Percentiles rank a stretch among this genome's conserved stretches.
These are phyloP conservation scores for Sarcophaga carnaria DNA, from an alignment of 2,888 invertebrate species.

Conservation along the genomic window DNA sequence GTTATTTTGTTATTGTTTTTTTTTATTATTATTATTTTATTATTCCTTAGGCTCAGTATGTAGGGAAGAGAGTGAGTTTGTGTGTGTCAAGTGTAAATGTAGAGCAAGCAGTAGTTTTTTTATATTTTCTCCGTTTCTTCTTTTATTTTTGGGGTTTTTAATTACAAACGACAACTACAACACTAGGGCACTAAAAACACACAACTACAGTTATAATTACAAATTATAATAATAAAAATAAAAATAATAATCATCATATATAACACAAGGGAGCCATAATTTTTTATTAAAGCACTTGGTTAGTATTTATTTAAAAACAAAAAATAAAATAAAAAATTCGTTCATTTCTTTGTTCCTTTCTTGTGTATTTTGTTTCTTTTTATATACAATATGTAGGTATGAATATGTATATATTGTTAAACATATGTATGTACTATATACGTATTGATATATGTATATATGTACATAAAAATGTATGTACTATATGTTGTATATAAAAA, in stretches of 20 bases:
- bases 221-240: background rate
- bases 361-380: conserved; percentile 14
- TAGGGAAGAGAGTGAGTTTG: background rate
- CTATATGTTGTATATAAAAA: background rate
- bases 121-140: background rate
- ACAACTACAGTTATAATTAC: conserved; percentile 9
- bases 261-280: background rate
- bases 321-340: background rate
- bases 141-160: conserved; percentile 8
- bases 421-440: conserved; percentile 18
- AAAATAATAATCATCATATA: background rate
- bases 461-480: background rate
- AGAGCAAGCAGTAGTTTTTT: conserved; percentile 42
- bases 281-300: conserved; percentile 52
- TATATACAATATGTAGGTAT: conserved; percentile 5
- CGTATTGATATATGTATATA: conserved; percentile 1
- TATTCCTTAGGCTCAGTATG: background rate
- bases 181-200: conserved; percentile 21
- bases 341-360: conserved; percentile 6
- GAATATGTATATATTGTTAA: conserved; percentile 41
- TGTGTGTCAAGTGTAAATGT: conserved; percentile 19
- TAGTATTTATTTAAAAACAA: conserved; percentile 19
- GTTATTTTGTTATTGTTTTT: conserved; percentile 17
- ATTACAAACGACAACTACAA: conserved; percentile 36
- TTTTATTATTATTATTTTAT: background rate